Base-by-base conservation (phyloP, 2,888 invertebrate species). In the Melinaea menophilus region DNA sequence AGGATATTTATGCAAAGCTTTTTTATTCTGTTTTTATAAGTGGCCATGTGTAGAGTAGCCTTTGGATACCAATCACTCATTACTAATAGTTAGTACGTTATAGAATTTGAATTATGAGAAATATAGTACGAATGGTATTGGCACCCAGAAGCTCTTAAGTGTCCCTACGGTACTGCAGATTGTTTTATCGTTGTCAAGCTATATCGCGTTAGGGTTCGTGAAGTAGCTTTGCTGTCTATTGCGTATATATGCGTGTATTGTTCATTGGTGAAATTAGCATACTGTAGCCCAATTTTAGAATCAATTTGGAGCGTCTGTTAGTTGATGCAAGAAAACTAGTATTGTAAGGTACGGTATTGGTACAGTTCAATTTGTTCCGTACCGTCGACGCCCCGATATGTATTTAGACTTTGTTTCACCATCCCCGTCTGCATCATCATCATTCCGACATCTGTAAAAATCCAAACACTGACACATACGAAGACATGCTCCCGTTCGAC, bases 381-480 rank as follows among this genome's bases (percentile, higher is more conserved):
- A 96, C 96, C 96, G 94, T 96, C 95, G 92, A 94, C 90, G 93
- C 90, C 92, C 90, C 92, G 92, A 92, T 92, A 93, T 88, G 93
- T 93, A 93, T 94, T 95, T 92, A 94, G 92, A 91, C 93, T 94
- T 93, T 96, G 95, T 94, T 96, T 96, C 94, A 96, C 96, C 96
- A 97, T 96, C 93, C 96, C 96, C 90, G 96, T 94, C 95, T 96
- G 96, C 96, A 96, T 96, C 96, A 97, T 96, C 94, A 97, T 96
- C 96, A 96, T 96, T 93, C 96, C 96, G 92, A 97, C 96, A 96
- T 96, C 96, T 96, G 96, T 84, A 95, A 95, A 94, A 94, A 94
- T 92, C 91, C 91, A 92, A 91, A 92, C 88, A 84, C 90, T 90
- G 90, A 90, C 89, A 88, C 84, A 85, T 79, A 85, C 82, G 86